Evolutionary conservation across 2,888 invertebrate species (phyloP), one percentile per base, ranked within the genome.

Genomic region (Nematopogon swammerdamellus): DNA sequence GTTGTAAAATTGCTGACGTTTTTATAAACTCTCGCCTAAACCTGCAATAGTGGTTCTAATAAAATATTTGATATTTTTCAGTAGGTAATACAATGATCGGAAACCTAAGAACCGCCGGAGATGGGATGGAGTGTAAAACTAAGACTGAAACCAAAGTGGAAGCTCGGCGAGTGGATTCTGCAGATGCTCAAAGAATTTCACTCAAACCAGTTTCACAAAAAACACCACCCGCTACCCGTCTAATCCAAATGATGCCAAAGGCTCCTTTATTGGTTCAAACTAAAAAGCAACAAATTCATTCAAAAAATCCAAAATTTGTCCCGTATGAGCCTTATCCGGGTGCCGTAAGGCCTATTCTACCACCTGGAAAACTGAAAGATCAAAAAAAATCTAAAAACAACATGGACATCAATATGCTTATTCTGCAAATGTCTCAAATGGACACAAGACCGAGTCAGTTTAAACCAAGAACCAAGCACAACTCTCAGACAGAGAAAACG

Each of bases 321-420:
- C 94, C 94, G 0, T 92, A 91, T 58, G 94, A 95, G 62, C 94
- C 94, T 0, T 94, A 93, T 62, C 87, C 92, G 61, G 92, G 87
- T 16, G 92, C 93, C 47, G 88, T 92, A 0, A 89, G 87, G 62
- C 90, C 91, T 6, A 90, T 93, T 53, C 76, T 87, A 18, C 83
- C 87, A 0, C 68, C 69, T 53, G 65, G 77, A 53, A 68, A 70
- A 48, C 60, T 63, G 18, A 73, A 70, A 61, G 63, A 65, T n/a
- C 57, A 60, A n/a, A 72, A 71, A 55, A 72, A 69, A 49, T 77
- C 73, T 0, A 74, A 59, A 58, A 86, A 85, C 55, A 86, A 86
- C 59, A 77, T 87, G 62, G 86, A 86, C 57, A 83, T 87, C 44
- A 84, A 82, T 50, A 82, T 85, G 19, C 73, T 91, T 50, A 89